Evolutionary conservation across 2,888 invertebrate species (phyloP), one percentile per base, ranked within the genome.

Genomic region (Agriotes lineatus): DNA sequence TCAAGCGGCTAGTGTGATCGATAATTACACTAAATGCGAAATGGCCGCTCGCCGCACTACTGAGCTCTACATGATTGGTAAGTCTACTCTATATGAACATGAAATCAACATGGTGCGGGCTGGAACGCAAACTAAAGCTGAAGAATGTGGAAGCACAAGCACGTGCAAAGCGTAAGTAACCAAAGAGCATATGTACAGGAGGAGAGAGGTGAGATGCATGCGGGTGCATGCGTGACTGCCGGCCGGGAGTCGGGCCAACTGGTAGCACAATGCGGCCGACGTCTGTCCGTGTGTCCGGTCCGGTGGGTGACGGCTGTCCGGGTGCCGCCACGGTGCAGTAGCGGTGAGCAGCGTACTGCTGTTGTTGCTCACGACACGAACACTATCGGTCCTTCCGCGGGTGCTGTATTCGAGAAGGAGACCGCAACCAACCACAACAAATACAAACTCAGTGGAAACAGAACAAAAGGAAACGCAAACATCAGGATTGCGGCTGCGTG

Each of bases 381-480:
- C 77, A 80, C 79, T 77, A 76, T 88, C 89, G 89, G 88, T 80
- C 91, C 91, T 91, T 91, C 91, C 90, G 91, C 91, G 90, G 90
- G 88, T 91, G 91, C 91, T 91, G 91, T 91, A 91, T 88, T 87
- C 88, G 91, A 92, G 91, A 91, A 91, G 91, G 91, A 90, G 90
- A 90, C 91, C 87, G 89, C 87, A 86, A 82, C 82, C 83, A 83
- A 84, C 83, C 83, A 84, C 82, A 82, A 73, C 60, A 70, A 72
- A 68, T 62, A 71, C 70, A 67, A 67, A 72, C 67, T 69, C 64
- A 71, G 50, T 67, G 64, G 70, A 71, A 72, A 75, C 72, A 76
- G 72, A 67, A 74, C 65, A 73, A 69, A 75, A 76, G 72, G 67
- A 75, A 76, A 76, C 74, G 74, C 75, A 78, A 77, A 77, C 74